Evolutionary conservation across 2,113 vertebrate genomes (phyloP), one percentile per base, ranked within the genome.

Genomic region (Silurus asotus): DNA sequence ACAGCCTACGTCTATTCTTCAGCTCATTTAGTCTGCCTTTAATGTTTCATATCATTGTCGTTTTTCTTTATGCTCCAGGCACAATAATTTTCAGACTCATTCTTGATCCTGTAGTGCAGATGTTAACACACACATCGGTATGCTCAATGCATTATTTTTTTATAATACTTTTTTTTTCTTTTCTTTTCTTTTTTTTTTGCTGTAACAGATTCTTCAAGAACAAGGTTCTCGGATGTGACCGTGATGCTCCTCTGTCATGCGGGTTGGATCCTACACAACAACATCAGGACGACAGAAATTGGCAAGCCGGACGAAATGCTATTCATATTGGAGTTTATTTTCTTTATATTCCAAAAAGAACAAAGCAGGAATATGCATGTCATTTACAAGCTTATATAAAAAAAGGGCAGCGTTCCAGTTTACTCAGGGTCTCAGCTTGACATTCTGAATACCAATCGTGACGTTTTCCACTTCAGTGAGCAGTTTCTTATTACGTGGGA

Each of bases 201-300:
- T 72, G n/a, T 86, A 10, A 77, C 84, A 89, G 88, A 89, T 89
- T 65, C 89, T 89, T 84, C 89, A 89, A 62, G 89, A 89, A 86
- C 89, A 89, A 86, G 89, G 89, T 76, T 89, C 89, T 86, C 89
- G 89, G n/a, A 88, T 89, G 89, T 89, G 89, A 84, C 69, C 64
- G 84, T 83, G 88, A 86, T 80, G 49, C 78, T 28, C 75, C 51
- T n/a, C 28, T 65, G 49, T 83, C 64, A 51, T 23, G 20, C 13
- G 11, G 28, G 20, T 70, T 4, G 15, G 67, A 69, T 70, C 76
- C 45, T 49, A 61, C 48, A 62, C 59, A 64, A 15, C 64, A 51
- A 58, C 62, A 87, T 64, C 83, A 87, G 74, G 64, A 1, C 1
- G 58, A 70, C 59, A 83, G 10, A 61, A 80, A 75, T n/a, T 59